Percentiles rank a stretch among this genome's conserved stretches.
Evolutionary conservation across 2,113 vertebrate genomes (phyloP).

Genomic region (Neopipo cinnamomea): DNA sequence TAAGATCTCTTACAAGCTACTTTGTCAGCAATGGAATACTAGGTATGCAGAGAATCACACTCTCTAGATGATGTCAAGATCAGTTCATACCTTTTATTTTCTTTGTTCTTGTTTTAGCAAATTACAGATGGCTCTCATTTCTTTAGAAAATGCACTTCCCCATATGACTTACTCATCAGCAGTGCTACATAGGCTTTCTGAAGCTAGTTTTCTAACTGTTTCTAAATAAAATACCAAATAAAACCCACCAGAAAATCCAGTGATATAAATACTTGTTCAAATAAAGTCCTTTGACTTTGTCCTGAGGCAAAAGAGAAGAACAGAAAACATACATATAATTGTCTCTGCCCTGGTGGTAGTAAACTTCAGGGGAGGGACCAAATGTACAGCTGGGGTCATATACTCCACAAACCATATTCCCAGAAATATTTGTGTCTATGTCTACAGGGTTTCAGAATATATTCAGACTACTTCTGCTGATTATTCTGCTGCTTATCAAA

Average conservation of each 20-base stretch:
- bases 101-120: not conserved
- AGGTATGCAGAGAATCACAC: not conserved
- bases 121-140: not conserved
- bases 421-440: not conserved
- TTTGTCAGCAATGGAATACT: not conserved
- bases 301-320: not conserved
- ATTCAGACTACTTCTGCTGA: not conserved
- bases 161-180: not conserved
- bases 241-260: not conserved
- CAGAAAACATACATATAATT: accelerated
- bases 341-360: not conserved
- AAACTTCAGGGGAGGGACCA: not conserved
- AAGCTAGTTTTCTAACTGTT: not conserved
- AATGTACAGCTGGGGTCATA: not conserved
- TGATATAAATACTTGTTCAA: not conserved
- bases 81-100: not conserved
- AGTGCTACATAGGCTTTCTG: not conserved
- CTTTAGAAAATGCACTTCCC: not conserved
- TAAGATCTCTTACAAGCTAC: not conserved
- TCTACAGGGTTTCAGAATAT: not conserved
- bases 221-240: not conserved
- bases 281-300: not conserved
- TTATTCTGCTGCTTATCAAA: not conserved
- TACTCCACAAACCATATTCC: not conserved
- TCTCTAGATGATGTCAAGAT: not conserved